Percentiles rank a stretch among this genome's conserved stretches.
Conservation (phyloP, 1,140 invertebrate species). For the Diploscapter pachys region DNA sequence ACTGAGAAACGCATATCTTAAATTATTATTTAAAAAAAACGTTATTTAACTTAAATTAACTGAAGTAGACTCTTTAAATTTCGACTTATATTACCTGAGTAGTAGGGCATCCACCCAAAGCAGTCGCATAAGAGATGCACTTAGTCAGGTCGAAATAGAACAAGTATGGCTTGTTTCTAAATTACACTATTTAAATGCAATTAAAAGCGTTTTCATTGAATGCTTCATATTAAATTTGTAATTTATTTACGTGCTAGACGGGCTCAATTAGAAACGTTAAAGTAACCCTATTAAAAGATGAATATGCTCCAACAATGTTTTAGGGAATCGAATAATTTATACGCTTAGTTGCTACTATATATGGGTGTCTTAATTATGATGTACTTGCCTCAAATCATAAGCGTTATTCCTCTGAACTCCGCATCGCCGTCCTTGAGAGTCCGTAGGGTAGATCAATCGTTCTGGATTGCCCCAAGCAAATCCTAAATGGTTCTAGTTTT, state of each 20-base stretch:
- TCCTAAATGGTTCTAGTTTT: constrained; percentile 4
- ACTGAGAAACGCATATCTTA: constrained; percentile 75
- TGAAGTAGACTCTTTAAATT: not conserved
- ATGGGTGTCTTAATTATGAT: not conserved
- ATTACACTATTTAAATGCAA: constrained; percentile 5
- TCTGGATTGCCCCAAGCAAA: constrained; percentile 72
- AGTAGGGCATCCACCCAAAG: constrained; percentile 77
- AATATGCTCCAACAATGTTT: no score
- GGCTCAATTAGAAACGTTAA: no score
- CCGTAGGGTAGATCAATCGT: constrained; percentile 74
- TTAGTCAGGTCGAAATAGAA: constrained; percentile 80
- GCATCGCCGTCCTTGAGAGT: constrained; percentile 72
- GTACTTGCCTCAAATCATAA: constrained; percentile 23
- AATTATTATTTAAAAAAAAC: constrained; percentile 1
- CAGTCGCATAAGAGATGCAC: constrained; percentile 69
- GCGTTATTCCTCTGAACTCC: constrained; percentile 38
- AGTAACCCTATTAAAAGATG: no score
- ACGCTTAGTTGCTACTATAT: no score
- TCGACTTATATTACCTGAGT: constrained; percentile 68
- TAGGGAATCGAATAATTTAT: no score
- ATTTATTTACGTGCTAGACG: not conserved
- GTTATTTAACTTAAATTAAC: not conserved
- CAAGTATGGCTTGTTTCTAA: constrained; percentile 70
- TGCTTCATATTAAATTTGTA: not conserved
- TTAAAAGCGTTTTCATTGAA: no score